These are phyloP conservation scores for Rotaria socialis DNA, from an alignment of 2,888 invertebrate genomes.

Conservation along the genomic window DNA sequence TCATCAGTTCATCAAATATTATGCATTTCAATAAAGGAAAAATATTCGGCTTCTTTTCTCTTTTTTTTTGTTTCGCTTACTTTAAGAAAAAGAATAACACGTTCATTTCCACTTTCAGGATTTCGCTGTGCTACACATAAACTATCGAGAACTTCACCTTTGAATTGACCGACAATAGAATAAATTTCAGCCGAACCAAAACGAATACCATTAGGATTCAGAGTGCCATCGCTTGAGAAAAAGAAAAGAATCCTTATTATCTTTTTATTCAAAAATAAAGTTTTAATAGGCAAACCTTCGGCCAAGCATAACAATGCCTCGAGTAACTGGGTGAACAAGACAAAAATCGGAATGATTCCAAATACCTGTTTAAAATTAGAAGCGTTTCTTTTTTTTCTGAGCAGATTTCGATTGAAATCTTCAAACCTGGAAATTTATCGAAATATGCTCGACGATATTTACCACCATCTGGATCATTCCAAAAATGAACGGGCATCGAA, in stretches of 20 bases:
- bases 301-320: conserved; percentile 65
- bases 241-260: neutral
- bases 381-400: neutral
- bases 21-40: neutral
- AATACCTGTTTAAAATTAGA: conserved; percentile 54
- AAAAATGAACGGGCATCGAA: conserved; percentile 64
- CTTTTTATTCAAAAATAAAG: neutral
- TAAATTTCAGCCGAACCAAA: conserved; percentile 67
- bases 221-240: conserved; percentile 61
- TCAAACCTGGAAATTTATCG: conserved; percentile 55
- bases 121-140: conserved; percentile 63
- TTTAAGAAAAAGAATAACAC: conserved; percentile 64
- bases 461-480: conserved; percentile 60
- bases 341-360: conserved; percentile 66
- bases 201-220: conserved; percentile 65
- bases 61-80: conserved; percentile 50
- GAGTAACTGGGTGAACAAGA: conserved; percentile 60
- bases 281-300: conserved; percentile 55
- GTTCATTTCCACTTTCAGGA: conserved; percentile 60
- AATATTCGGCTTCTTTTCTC: neutral
- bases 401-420: neutral
- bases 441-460: conserved; percentile 63
- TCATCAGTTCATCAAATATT: neutral
- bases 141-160: conserved; percentile 62
- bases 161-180: conserved; percentile 62